Percentiles rank a stretch among this genome's conserved stretches.
phyloP scores from a whole-genome alignment of 2,888 invertebrate genomes.

The Penaeus monodon region DNA sequence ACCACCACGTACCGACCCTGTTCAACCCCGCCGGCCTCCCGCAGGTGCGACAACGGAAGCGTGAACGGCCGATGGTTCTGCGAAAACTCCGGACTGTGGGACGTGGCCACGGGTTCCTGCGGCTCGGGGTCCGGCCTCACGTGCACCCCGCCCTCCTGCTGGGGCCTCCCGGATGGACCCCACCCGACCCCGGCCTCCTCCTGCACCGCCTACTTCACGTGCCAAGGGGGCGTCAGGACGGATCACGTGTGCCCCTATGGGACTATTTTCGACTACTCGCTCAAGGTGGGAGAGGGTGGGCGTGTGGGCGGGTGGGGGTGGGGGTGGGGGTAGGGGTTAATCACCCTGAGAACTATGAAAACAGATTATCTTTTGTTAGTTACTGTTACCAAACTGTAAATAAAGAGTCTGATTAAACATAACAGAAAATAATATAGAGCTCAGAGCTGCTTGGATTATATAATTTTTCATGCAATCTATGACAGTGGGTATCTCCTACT shows the following conservation, averaged over 20 bases:
- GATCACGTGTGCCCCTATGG: constrained; percentile 60
- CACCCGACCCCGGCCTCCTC: constrained; percentile 61
- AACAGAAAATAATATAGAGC: too few species aligned
- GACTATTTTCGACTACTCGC: constrained; percentile 58
- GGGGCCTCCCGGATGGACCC: constrained; percentile 59
- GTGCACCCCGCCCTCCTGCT: constrained; percentile 62
- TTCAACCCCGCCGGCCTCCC: background rate
- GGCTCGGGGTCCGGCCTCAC: constrained; percentile 40
- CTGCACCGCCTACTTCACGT: constrained; percentile 64
- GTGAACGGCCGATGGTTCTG: constrained; percentile 44
- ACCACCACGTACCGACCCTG: background rate
- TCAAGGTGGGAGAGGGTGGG: constrained; percentile 43
- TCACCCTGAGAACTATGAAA: too few species aligned
- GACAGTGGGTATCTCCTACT: too few species aligned
- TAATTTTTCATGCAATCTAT: too few species aligned
- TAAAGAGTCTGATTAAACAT: too few species aligned
- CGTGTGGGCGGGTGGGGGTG: background rate
- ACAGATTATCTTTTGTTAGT: too few species aligned
- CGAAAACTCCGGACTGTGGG: constrained; percentile 50
- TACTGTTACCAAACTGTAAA: too few species aligned
- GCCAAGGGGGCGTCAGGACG: constrained; percentile 54
- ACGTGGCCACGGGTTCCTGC: constrained; percentile 60
- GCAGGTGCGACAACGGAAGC: constrained; percentile 54
- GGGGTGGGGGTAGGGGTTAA: too few species aligned
- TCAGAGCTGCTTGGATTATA: too few species aligned